Evolutionary conservation across 2,113 vertebrate genomes (phyloP), one percentile per base, ranked within the genome.

Genomic region (Ardeotis arabs): DNA sequence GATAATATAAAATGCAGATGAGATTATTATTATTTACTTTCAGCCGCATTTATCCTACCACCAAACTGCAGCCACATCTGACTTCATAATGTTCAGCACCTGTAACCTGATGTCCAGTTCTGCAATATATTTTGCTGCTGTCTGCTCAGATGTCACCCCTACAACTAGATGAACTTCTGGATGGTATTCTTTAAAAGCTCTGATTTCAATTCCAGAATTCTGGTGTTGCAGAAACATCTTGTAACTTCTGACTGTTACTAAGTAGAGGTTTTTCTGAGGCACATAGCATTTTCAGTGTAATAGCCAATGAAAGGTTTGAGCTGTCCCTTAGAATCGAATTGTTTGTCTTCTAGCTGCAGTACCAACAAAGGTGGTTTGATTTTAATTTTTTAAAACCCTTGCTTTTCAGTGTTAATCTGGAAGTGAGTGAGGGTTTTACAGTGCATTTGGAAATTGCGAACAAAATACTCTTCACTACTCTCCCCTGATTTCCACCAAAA

Each of bases 391-490:
- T 12, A 70, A 94, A 84, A 33, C 15, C 7, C 21, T 50, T 84
- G 12, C 10, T 86, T 95, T 70, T n/a, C 24, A n/a, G 1, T n/a
- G 35, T 84, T 81, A 31, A 10, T 68, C 31, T 79, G 44, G 31
- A 56, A 73, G 25, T 0, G 0, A 37, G 12, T 59, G 39, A 64
- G 45, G 22, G 22, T 31, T 84, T 89, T 84, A n/a, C 10, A 15
- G 33, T 50, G 23, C 7, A 19, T 82, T 86, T 64, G 19, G 33
- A 49, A 89, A 84, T 33, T 27, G 16, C 25, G 52, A 35, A 14
- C 67, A 55, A 76, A 74, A 29, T 56, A 25, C 3, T 78, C 7
- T 14, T 67, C 0, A 0, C 41, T 62, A 4, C 20, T 21, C 11
- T 78, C 12, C 14, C 49, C 59, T 79, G 33, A 87, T 76, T 83